These are phyloP conservation scores for Catharus minimus DNA, from an alignment of 2,113 vertebrate genomes.

Conservation along the genomic window DNA sequence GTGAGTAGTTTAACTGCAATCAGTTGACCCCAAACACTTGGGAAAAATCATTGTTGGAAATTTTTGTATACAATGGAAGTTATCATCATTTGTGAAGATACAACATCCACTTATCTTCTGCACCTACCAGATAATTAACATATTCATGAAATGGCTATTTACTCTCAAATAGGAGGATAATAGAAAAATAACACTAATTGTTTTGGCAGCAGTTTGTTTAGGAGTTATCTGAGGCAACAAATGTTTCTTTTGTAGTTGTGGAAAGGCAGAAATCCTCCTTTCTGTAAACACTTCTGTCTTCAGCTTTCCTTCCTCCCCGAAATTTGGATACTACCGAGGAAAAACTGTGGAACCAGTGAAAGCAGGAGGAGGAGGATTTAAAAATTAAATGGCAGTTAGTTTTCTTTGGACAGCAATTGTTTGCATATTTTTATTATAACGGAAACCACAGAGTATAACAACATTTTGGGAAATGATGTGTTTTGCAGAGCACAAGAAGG, in stretches of 20 bases:
- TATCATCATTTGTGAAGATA: constrained; percentile 59
- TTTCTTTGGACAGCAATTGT: background rate
- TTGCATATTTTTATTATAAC: background rate
- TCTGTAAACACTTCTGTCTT: constrained; percentile 56
- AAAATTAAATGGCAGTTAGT: background rate
- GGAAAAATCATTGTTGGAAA: background rate
- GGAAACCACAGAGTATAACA: background rate
- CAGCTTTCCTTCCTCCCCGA: constrained; percentile 43
- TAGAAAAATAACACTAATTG: constrained; percentile 86
- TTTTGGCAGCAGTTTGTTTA: constrained; percentile 81
- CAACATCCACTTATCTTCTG: constrained; percentile 68
- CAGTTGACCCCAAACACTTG: background rate
- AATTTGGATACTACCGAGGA: constrained; percentile 1
- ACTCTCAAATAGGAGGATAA: constrained; percentile 78
- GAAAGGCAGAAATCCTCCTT: constrained; percentile 45
- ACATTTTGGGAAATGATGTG: background rate
- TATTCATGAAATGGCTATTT: constrained; percentile 84
- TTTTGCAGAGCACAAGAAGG: background rate
- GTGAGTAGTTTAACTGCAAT: background rate
- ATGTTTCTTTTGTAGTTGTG: constrained; percentile 76
- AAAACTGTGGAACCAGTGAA: background rate
- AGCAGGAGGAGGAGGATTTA: background rate
- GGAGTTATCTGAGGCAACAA: constrained; percentile 78
- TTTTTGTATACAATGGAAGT: constrained; percentile 67
- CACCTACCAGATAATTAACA: constrained; percentile 78